Percentiles rank a stretch among this genome's conserved stretches.
Conservation (phyloP, 2,113 vertebrate species). For the Nannospalax galili region DNA sequence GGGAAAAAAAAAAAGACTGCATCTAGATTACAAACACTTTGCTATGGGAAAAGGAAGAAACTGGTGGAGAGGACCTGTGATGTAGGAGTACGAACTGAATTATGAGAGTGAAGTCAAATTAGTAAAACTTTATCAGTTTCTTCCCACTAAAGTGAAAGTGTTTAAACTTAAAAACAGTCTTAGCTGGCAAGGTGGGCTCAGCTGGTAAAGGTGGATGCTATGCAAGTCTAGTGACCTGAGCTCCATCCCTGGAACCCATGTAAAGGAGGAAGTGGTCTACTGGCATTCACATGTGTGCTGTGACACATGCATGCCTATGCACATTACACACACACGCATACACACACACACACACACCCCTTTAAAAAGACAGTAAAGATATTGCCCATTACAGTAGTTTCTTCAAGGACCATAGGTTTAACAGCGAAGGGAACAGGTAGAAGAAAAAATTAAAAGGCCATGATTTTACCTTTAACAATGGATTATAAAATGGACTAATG, state of each 20-base stretch:
- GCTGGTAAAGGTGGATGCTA: too few relatives aligned
- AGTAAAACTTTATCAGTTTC: too few relatives aligned
- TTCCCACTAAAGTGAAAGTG: too few relatives aligned
- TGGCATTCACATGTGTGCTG: neutral
- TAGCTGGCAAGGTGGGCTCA: too few relatives aligned
- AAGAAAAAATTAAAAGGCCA: constrained; percentile 5
- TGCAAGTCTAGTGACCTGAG: neutral
- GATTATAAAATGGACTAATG: constrained; percentile 22
- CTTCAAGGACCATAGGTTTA: neutral
- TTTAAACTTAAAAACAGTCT: too few relatives aligned
- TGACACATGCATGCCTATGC: neutral
- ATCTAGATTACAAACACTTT: too few relatives aligned
- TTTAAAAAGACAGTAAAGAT: constrained; percentile 24
- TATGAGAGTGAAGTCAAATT: too few relatives aligned
- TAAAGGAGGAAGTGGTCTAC: neutral
- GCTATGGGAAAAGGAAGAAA: too few relatives aligned
- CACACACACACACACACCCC: too few relatives aligned
- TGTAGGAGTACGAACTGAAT: too few relatives aligned
- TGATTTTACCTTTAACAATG: constrained; percentile 42
- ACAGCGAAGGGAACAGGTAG: neutral
- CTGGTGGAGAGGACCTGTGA: too few relatives aligned
- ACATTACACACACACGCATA: neutral
- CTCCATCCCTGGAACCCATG: neutral
- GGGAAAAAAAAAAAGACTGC: too few relatives aligned
- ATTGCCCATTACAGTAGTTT: neutral